These are phyloP conservation scores for Elgaria multicarinata DNA, from an alignment of 2,113 vertebrate species.

Conservation along the genomic window DNA sequence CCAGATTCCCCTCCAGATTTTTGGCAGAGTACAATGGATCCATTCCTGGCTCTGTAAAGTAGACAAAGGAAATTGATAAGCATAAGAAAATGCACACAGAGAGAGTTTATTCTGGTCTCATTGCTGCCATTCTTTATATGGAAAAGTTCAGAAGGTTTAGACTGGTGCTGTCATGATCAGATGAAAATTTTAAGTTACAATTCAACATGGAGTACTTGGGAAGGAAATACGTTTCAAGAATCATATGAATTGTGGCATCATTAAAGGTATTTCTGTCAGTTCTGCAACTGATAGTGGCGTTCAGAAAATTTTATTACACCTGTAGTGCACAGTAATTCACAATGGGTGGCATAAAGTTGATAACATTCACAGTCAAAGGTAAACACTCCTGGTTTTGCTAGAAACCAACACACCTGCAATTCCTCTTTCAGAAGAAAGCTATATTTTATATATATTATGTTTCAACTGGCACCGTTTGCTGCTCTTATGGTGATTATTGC, in stretches of 20 bases:
- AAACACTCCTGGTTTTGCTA: not conserved
- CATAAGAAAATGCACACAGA: not conserved
- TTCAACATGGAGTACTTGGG: not conserved
- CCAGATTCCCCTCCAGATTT: not conserved
- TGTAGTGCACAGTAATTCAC: conserved; percentile 1
- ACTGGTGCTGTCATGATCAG: conserved; percentile 1
- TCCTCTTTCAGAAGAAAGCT: not conserved
- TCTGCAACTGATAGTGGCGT: not conserved
- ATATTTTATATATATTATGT: not conserved
- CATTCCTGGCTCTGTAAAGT: not conserved
- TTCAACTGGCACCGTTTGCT: not conserved
- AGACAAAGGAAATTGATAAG: not conserved
- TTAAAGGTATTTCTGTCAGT: conserved; percentile 3
- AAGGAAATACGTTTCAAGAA: conserved; percentile 14
- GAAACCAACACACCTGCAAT: not conserved
- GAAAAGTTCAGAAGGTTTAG: not conserved
- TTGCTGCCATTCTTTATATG: not conserved
- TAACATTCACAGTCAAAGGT: not conserved
- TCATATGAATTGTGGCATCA: conserved; percentile 8
- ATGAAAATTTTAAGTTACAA: conserved; percentile 23
- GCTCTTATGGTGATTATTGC: not conserved
- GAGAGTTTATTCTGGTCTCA: not conserved
- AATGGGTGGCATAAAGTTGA: conserved; percentile 7
- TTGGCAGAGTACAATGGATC: not conserved
- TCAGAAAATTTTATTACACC: not conserved